Evolutionary conservation across 2,888 invertebrate species (phyloP), one percentile per base, ranked within the genome.

Genomic region (Piscicola geometra): DNA sequence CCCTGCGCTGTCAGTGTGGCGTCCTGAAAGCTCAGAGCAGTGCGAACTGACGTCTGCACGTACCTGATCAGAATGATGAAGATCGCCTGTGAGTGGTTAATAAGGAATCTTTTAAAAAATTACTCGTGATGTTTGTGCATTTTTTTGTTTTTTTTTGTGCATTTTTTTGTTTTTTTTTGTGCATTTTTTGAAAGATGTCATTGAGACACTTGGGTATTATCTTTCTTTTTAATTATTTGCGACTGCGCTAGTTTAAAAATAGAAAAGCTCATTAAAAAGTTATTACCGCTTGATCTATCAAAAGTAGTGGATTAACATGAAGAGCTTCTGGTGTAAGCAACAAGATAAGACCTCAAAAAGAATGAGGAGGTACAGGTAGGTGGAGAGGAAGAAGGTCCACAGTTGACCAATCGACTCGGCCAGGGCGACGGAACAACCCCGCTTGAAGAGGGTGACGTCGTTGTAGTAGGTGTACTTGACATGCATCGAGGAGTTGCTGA

Each of bases 281-380:
- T n/a, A n/a, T n/a, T n/a, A n/a, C n/a, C n/a, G n/a, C n/a, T n/a
- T n/a, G n/a, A n/a, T n/a, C n/a, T n/a, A n/a, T n/a, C n/a, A n/a
- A n/a, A n/a, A n/a, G n/a, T n/a, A n/a, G n/a, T n/a, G n/a, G n/a
- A n/a, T n/a, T n/a, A n/a, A n/a, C n/a, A n/a, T n/a, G n/a, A n/a
- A n/a, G n/a, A n/a, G n/a, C n/a, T n/a, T n/a, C n/a, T n/a, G n/a
- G n/a, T n/a, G n/a, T n/a, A n/a, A n/a, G n/a, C n/a, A n/a, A n/a
- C n/a, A n/a, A n/a, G n/a, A n/a, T n/a, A n/a, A n/a, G n/a, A 70
- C 70, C 70, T 70, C 70, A 36, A 41, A 70, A 2, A 70, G 9
- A 5, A 47, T 5, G 9, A 25, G 2, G 28, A 9, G 5, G 30
- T 33, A 35, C 28, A 70, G 21, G 9, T 2, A 5, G 5, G 12